Evolutionary conservation across 2,888 invertebrate genomes (phyloP).

Genomic region (Leucoma salicis): DNA sequence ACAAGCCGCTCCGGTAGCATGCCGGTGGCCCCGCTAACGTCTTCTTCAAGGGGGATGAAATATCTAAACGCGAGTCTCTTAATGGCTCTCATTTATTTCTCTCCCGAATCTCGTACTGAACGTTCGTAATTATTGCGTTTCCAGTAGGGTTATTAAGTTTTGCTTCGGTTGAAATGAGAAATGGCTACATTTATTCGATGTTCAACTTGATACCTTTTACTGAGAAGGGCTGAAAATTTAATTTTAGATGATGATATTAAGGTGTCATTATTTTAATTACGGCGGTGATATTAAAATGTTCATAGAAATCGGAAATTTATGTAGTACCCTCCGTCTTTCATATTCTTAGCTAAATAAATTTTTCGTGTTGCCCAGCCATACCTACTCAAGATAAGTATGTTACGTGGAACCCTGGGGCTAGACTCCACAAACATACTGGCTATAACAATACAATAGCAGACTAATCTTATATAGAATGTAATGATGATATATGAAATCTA

Average conservation of each 20-base stretch:
- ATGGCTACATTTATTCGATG: slow-evolving; percentile 74
- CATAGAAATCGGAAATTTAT: not conserved
- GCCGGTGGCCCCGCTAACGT: slow-evolving; percentile 61
- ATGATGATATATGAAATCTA: too few species aligned
- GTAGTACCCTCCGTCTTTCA: not conserved
- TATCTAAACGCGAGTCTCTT: slow-evolving; percentile 78
- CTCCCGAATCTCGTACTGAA: slow-evolving; percentile 76
- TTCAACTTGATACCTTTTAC: slow-evolving; percentile 74
- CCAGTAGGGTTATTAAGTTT: slow-evolving; percentile 80
- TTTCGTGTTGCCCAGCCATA: too few species aligned
- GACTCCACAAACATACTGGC: too few species aligned
- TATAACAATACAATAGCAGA: too few species aligned
- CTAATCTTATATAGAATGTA: too few species aligned
- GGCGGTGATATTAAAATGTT: slow-evolving; percentile 13
- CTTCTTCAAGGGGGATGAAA: slow-evolving; percentile 79
- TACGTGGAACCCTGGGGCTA: too few species aligned
- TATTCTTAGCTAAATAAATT: not conserved
- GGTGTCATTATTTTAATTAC: slow-evolving; percentile 72
- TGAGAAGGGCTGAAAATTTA: slow-evolving; percentile 72
- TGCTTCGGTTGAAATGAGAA: slow-evolving; percentile 79
- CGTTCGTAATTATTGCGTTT: slow-evolving; percentile 78
- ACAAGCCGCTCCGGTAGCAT: slow-evolving; percentile 53
- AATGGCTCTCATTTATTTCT: slow-evolving; percentile 79
- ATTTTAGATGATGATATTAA: slow-evolving; percentile 69
- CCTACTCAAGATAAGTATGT: too few species aligned